Evolutionary conservation across 2,888 invertebrate species (phyloP), one percentile per base, ranked within the genome.

Genomic region (Tromatobia lineatoria): DNA sequence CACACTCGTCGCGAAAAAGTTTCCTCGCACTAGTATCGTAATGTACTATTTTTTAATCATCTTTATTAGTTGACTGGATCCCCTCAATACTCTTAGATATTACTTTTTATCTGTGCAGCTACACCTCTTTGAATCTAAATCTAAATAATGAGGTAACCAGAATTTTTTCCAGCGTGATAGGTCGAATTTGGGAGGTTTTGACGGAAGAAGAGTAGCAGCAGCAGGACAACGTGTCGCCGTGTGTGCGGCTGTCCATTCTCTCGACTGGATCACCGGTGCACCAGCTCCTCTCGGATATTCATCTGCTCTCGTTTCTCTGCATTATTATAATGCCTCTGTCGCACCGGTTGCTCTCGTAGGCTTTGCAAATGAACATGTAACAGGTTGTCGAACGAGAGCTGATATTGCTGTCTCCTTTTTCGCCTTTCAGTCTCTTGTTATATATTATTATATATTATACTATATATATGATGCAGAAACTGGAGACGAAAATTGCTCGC

Each of bases 221-320:
- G 50, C 50, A 50, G 50, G 50, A 18, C 18, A 8, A 50, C 50
- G 50, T 18, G 50, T 50, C 18, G 8, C 18, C 50, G 0, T 45
- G 45, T 13, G 45, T 45, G 45, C 13, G 10, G 42, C 42, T 42
- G 42, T 47, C n/a, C 50, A 50, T 50, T 50, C 47, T n/a, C 50
- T 15, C 1, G n/a, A 18, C 18, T 50, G 50, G 18, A 50, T 50
- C 50, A 50, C 18, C 50, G 6, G 6, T 50, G 50, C 50, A 50
- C 50, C 50, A 50, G 50, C n/a, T 50, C 18, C 50, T 50, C 50
- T 50, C 50, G 50, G n/a, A 50, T 50, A 50, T 50, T 50, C 50
- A 50, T 50, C 50, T 50, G n/a, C 18, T 50, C n/a, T 50, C 18
- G n/a, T 18, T 8, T n/a, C 50, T 50, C 18, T 50, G 50, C 50